Conservation (phyloP, 2,113 vertebrate genomes). For the Setophaga coronata region DNA sequence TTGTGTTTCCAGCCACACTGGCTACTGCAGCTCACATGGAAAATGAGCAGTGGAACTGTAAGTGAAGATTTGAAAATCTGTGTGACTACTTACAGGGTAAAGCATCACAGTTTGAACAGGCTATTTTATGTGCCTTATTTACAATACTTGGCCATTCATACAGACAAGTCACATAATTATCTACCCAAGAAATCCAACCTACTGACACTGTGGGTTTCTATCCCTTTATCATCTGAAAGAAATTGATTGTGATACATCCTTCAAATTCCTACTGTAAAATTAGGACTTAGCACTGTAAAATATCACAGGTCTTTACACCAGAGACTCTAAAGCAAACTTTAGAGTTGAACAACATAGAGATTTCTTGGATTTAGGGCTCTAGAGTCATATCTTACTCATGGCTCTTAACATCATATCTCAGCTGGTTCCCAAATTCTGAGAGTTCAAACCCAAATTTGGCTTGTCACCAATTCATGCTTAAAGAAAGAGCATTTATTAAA, state of each 20-base stretch:
- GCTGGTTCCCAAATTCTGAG: neutral
- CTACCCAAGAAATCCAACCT: neutral
- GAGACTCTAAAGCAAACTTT: neutral
- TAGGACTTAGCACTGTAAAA: neutral
- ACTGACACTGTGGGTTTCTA: neutral
- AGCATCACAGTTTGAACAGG: neutral
- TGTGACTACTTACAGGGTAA: neutral
- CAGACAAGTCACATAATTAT: neutral
- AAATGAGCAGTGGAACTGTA: neutral
- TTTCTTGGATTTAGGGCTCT: neutral
- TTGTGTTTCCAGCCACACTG: rapidly evolving
- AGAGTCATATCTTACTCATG: neutral
- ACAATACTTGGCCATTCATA: neutral
- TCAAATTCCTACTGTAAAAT: neutral
- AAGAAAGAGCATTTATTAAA: neutral
- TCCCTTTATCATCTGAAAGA: neutral
- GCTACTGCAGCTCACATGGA: neutral
- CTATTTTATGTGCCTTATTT: neutral
- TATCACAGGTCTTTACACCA: neutral
- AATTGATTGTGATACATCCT: neutral
- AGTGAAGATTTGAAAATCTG: neutral
- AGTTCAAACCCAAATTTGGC: neutral
- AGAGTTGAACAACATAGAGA: neutral
- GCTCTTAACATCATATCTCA: neutral
- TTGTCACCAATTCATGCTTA: neutral